Evolutionary conservation across 2,888 invertebrate species (phyloP), one percentile per base, ranked within the genome.

Genomic region (Dynastes hyllus): DNA sequence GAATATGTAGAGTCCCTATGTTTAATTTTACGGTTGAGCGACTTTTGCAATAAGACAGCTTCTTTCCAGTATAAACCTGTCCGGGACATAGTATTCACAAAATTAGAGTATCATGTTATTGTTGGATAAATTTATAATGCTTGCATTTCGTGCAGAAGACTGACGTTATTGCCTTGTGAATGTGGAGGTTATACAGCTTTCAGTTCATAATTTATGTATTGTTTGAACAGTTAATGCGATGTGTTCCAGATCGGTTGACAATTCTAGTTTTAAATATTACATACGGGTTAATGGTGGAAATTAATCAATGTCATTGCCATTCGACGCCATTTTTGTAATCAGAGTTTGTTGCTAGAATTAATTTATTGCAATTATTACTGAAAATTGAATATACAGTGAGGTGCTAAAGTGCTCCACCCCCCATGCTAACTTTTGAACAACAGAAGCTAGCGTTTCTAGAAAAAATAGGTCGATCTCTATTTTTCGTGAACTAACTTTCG

Each of bases 1-100:
- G 55, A 73, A 73, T 73, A 73, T 73, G 73, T 73, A 73, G 55
- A 71, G 37, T 73, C 73, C 40, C 73, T 58, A 73, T 73, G 73
- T 16, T 73, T 73, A 73, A 73, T 73, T 73, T 73, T 73, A 73
- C 61, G 73, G 45, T 11, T 73, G 73, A 73, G 73, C 22, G 55
- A 58, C 11, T 73, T 73, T 73, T 73, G 40, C 67, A 73, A 73
- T 73, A 73, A 73, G 73, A 58, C 58, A 58, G 45, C 73, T 22
- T 58, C 37, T 37, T 58, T 37, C 40, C 55, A 45, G 37, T 22
- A 61, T 73, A 61, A 73, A 73, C 73, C 73, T 73, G 73, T 40
- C 22, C 73, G 58, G 40, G 27, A 8, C 58, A 45, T 40, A 58
- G 32, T 45, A 73, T 73, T 58, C 29, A 22, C 37, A 61, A 58